Conservation (phyloP, 1,140 invertebrate genomes). For the Vanessa atalanta region DNA sequence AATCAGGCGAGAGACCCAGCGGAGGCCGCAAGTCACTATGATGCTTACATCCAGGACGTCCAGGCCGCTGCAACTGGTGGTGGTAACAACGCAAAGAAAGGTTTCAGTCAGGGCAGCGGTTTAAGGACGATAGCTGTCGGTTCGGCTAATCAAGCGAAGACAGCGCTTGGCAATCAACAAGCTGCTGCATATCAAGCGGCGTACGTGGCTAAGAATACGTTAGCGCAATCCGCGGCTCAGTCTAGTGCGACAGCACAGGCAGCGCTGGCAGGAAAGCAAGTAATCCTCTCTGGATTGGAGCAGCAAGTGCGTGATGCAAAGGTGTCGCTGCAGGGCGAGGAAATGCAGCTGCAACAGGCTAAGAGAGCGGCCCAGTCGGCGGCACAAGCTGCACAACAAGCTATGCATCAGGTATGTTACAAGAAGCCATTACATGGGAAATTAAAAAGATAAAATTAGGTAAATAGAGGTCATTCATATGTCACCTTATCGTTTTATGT, state of each 20-base stretch:
- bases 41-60: slow-evolving; percentile 73
- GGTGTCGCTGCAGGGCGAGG: slow-evolving; percentile 83
- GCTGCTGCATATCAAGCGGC: slow-evolving; percentile 85
- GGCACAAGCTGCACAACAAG: slow-evolving; percentile 84
- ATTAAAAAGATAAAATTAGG: background rate
- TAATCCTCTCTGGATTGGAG: slow-evolving; percentile 84
- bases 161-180: slow-evolving; percentile 84
- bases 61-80: slow-evolving; percentile 56
- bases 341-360: slow-evolving; percentile 84
- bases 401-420: slow-evolving; percentile 83
- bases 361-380: slow-evolving; percentile 84
- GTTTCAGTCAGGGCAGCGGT: slow-evolving; percentile 74
- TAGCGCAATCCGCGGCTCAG: slow-evolving; percentile 85
- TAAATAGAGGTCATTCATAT: too few species aligned
- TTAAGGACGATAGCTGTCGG: slow-evolving; percentile 80
- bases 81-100: slow-evolving; percentile 53
- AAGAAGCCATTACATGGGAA: background rate
- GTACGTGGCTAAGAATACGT: slow-evolving; percentile 86
- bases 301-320: slow-evolving; percentile 85
- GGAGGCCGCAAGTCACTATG: slow-evolving; percentile 70
- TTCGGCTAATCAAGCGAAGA: slow-evolving; percentile 87
- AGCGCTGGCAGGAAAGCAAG: slow-evolving; percentile 85
- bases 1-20: slow-evolving; percentile 52
- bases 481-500: too few species aligned
- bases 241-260: slow-evolving; percentile 86